Evolutionary conservation across 2,888 invertebrate genomes (phyloP), one percentile per base, ranked within the genome.

Genomic region (Operophtera brumata): DNA sequence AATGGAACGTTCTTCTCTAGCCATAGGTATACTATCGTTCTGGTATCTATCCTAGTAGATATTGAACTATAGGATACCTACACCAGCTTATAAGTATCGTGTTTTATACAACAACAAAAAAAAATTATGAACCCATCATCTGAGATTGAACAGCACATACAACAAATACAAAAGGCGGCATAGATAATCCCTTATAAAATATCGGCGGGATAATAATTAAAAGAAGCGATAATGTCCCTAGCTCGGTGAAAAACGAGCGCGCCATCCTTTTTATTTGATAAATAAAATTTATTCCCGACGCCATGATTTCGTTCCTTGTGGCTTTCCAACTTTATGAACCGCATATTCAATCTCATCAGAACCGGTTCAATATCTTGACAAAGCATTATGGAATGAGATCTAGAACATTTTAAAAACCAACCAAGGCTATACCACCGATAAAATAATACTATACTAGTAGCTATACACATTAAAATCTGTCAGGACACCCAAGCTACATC

Each of bases 221-320:
- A 89, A 88, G 86, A 81, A 81, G 88, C 85, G 89, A 89, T 90
- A 89, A 90, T 86, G 89, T 90, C 90, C 84, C 83, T 72, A 74
- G 70, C 74, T 82, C 83, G 70, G 85, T 90, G 88, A 90, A 87
- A 86, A 88, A 90, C 89, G 89, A 87, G 74, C 84, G 73, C 75
- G 71, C 87, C 87, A 88, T 88, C 88, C 88, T 89, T 89, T 86
- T 90, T 88, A 90, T 90, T 89, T 89, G 90, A 90, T 90, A 90
- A 90, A 89, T 89, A 90, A 85, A 89, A 90, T 90, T 90, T 89
- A 90, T 90, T 84, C 78, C 80, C 78, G 73, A 63, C 78, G 79
- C 75, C 71, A 70, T 77, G 74, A 75, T 73, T 73, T 71, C 78
- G 76, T 76, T 46, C 72, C 76, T 78, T 79, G 82, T 77, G 76